phyloP scores from a whole-genome alignment of 2,888 invertebrate species.

The Andrena minutula region DNA sequence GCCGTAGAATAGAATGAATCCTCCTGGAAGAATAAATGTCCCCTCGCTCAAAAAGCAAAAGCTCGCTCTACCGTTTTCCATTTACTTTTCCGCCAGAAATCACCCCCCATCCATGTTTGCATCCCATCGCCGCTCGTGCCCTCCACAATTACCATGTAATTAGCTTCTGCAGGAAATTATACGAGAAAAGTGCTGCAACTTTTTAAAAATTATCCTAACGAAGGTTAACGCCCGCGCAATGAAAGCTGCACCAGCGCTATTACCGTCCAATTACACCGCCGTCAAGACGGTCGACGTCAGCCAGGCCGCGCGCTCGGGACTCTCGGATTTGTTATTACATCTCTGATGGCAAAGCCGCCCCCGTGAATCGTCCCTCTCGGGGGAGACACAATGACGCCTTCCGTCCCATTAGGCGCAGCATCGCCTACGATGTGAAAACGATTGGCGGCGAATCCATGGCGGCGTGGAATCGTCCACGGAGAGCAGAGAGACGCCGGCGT shows the following conservation, averaged over 20 bases:
- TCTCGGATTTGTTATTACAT: constrained; percentile 23
- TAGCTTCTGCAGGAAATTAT: constrained; percentile 16
- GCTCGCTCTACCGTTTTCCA: neutral
- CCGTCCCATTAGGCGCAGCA: constrained; percentile 18
- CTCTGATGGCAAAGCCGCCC: neutral
- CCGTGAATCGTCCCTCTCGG: neutral
- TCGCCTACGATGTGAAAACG: constrained; percentile 19
- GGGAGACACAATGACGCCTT: constrained; percentile 23
- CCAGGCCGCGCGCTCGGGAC: neutral
- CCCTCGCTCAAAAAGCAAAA: too few relatives aligned
- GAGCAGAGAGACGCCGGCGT: constrained; percentile 47
- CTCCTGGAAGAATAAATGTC: too few relatives aligned
- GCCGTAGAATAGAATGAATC: too few relatives aligned
- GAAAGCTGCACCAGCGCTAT: constrained; percentile 31
- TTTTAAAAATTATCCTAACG: constrained; percentile 31
- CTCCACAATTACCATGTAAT: constrained; percentile 22
- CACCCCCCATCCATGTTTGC: neutral
- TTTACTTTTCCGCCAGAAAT: neutral
- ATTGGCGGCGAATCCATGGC: constrained; percentile 40
- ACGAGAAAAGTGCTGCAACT: constrained; percentile 6
- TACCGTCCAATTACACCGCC: constrained; percentile 20
- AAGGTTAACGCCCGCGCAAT: constrained; percentile 27
- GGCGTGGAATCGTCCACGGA: constrained; percentile 19
- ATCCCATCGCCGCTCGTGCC: neutral
- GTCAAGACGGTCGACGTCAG: constrained; percentile 21